These are phyloP conservation scores for Cyclina sinensis DNA, from an alignment of 1,140 invertebrate genomes.

Conservation along the genomic window DNA sequence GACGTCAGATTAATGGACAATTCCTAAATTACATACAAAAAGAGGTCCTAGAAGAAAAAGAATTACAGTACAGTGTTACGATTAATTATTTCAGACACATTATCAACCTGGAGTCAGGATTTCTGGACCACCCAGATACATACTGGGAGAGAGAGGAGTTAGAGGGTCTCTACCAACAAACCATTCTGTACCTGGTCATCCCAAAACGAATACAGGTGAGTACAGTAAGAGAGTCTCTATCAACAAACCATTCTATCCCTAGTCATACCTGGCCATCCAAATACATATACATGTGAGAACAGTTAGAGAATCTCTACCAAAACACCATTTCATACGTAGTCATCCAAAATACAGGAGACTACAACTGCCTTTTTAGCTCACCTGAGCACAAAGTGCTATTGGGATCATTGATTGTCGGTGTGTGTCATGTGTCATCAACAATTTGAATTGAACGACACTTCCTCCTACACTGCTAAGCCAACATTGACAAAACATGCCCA, in stretches of 20 bases:
- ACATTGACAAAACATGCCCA: too few species aligned
- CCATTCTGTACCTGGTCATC: conserved; percentile 94
- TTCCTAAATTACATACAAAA: too few species aligned
- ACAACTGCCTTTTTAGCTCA: too few species aligned
- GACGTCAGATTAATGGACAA: too few species aligned
- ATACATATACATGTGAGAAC: conserved; percentile 92
- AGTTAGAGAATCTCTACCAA: conserved; percentile 93
- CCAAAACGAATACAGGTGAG: conserved; percentile 92
- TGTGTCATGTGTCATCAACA: too few species aligned
- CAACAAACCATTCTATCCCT: conserved; percentile 91
- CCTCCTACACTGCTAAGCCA: too few species aligned
- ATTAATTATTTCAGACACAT: conserved; percentile 89
- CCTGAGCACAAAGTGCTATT: too few species aligned
- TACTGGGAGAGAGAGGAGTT: conserved; percentile 96
- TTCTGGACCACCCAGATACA: conserved; percentile 97
- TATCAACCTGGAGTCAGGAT: conserved; percentile 97
- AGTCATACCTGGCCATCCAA: conserved; percentile 95
- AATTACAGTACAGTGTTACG: neutral
- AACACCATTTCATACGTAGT: too few species aligned
- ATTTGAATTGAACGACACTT: too few species aligned
- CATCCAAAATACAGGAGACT: too few species aligned
- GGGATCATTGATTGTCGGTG: too few species aligned
- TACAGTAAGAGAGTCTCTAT: conserved; percentile 92
- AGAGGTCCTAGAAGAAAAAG: too few species aligned
- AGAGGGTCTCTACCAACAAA: conserved; percentile 93